phyloP scores from a whole-genome alignment of 2,888 invertebrate genomes.

The Drosophila phalerata region DNA sequence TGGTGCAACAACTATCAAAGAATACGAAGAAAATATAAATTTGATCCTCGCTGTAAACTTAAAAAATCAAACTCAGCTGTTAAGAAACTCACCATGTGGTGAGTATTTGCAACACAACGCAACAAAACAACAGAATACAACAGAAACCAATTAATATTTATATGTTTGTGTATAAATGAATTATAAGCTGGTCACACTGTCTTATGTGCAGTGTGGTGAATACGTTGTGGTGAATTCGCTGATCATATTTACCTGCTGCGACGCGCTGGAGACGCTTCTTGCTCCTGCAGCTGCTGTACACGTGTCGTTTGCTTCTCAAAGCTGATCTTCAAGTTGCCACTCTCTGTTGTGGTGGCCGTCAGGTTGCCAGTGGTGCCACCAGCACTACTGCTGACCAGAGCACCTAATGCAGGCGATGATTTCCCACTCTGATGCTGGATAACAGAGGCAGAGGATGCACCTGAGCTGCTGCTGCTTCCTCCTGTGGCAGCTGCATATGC shows the following conservation, averaged over 20 bases:
- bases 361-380: conserved; percentile 70
- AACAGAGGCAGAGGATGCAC: conserved; percentile 62
- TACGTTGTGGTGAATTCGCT: conserved; percentile 10
- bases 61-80: conserved; percentile 11
- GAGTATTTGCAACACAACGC: conserved; percentile 43
- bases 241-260: conserved; percentile 86
- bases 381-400: conserved; percentile 59
- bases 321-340: conserved; percentile 86
- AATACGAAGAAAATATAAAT: conserved; percentile 14
- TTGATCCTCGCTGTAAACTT: not conserved
- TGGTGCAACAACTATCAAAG: conserved; percentile 20
- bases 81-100: conserved; percentile 29
- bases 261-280: conserved; percentile 86
- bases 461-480: conserved; percentile 13
- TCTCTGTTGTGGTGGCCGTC: conserved; percentile 85
- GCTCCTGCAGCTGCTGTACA: conserved; percentile 85
- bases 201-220: conserved; percentile 2
- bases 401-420: conserved; percentile 76
- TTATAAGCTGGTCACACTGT: conserved; percentile 27
- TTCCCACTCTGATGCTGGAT: conserved; percentile 83
- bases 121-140: conserved; percentile 62
- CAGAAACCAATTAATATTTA: conserved; percentile 28
- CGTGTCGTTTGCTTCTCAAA: conserved; percentile 87
- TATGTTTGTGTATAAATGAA: conserved; percentile 3
- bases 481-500: conserved; percentile 48